Base-by-base conservation (phyloP, 2,888 invertebrate genomes). In the Melangyna quadrimaculata region DNA sequence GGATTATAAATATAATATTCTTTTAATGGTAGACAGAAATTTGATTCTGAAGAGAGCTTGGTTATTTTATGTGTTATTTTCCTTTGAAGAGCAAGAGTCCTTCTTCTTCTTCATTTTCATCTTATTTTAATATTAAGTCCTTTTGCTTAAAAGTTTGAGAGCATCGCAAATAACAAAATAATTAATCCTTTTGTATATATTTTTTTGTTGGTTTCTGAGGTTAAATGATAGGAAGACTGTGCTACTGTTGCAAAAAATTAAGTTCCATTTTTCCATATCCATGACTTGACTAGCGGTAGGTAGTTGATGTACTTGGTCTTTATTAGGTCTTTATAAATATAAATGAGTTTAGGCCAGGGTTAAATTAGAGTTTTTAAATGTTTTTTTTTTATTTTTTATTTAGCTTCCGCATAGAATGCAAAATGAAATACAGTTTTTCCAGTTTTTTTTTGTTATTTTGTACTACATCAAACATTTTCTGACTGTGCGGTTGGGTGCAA, bases 311-410 rank as follows among this genome's bases (percentile, higher is more conserved):
- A 35, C 45, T 32, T 63, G 43, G 63, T 51, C 14, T 63, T 35
- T 24, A 67, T 70, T 70, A 53, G 14, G 14, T 35, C 37, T 91
- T 91, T 91, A 91, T 91, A 91, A 91, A 91, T 91, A 91, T 91
- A 91, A 91, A 91, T 91, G 90, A 91, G 89, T 91, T 91, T 87
- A 87, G 89, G 89, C 90, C 90, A 90, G 89, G 90, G 90, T 90
- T 90, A 90, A 89, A 90, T 90, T 90, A 88, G 89, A 90, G 88
- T 89, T 90, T 78, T 72, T 86, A 83, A n/a, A n/a, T 32, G 1
- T 35, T 12, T 12, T 80, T 83, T 74, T 29, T 48, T 12, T 51
- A 0, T 55, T 19, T 14, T 24, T 37, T 24, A 1, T 40, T 0
- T 7, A 10, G 48, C 89, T n/a, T n/a, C n/a, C n/a, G n/a, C 63